Evolutionary conservation across 2,888 invertebrate genomes (phyloP).

Genomic region (Agrypnus murinus): DNA sequence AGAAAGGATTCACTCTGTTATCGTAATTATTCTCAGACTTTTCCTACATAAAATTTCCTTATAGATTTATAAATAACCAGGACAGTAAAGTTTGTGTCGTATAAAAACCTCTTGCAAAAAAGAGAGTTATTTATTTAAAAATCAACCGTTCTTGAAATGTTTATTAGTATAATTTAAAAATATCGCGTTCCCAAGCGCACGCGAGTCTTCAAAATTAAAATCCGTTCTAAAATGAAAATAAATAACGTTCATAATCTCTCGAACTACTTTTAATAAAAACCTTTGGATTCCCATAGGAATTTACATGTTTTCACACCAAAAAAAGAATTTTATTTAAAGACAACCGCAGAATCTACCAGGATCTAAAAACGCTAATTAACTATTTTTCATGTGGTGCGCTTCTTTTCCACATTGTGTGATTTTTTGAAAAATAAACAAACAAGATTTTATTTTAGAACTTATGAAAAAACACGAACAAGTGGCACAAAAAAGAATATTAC

Average conservation of each 20-base stretch:
- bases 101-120: constrained; percentile 46
- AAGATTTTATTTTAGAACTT: background rate
- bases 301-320: constrained; percentile 4
- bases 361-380: background rate
- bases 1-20: no score
- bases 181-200: constrained; percentile 44
- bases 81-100: constrained; percentile 46
- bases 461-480: constrained; percentile 19
- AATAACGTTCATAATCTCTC: constrained; percentile 47
- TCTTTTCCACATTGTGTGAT: background rate
- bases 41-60: constrained; percentile 1
- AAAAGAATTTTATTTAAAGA: background rate
- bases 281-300: constrained; percentile 41
- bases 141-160: constrained; percentile 55
- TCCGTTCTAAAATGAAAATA: constrained; percentile 48
- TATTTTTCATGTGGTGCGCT: background rate
- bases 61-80: constrained; percentile 26
- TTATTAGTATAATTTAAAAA: constrained; percentile 58
- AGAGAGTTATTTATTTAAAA: constrained; percentile 57
- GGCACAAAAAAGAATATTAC: constrained; percentile 12
- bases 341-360: constrained; percentile 19
- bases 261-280: constrained; percentile 6
- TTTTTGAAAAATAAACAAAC: constrained; percentile 28
- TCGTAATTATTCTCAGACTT: no score
- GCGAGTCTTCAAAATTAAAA: constrained; percentile 41